Base-by-base conservation (phyloP, 37 sponge, comb jelly and placozoan species). In the Cladorhizidae sp. region DNA sequence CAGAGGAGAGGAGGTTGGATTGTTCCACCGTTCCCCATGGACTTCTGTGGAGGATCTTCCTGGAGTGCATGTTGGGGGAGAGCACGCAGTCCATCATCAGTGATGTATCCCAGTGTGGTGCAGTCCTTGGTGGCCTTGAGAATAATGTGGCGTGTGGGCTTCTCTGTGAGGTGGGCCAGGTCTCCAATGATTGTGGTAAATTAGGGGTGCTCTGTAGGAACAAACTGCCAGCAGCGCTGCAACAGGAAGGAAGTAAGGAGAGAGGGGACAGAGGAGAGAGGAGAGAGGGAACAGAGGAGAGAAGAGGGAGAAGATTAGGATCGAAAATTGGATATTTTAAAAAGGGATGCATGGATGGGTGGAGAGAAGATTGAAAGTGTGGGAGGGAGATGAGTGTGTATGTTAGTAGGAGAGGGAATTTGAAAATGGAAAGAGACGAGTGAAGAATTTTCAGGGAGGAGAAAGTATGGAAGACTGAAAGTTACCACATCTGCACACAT, bases 191-290 rank as follows among this genome's bases (percentile, higher is more conserved):
- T 49, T 21, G 21, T 45, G 2, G 69, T 18, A 41, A 92, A 92
- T 42, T 57, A 51, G 25, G 89, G 85, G 29, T 89, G 49, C 21
- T 92, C 93, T 11, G 45, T 43, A 6, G 88, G 74, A 0, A 64
- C 37, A 40, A 74, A 75, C 73, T 92, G 80, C 93, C 93, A 92
- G 63, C 93, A 92, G 21, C 82, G 64, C 70, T 92, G 88, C 35
- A 92, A 35, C 57, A 84, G 79, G 63, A 85, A 88, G 67, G 73
- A 85, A 28, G 89, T 92, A 74, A 7, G 68, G 57, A 36, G 1
- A n/a, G n/a, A n/a, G n/a, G n/a, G n/a, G n/a, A n/a, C n/a, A n/a
- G n/a, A n/a, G n/a, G n/a, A n/a, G n/a, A n/a, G n/a, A n/a, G n/a
- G n/a, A n/a, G n/a, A n/a, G n/a, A n/a, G n/a, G n/a, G n/a, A n/a